Conservation (phyloP, 64 coral and sea anemone genomes). For the Platygyra sinensis region DNA sequence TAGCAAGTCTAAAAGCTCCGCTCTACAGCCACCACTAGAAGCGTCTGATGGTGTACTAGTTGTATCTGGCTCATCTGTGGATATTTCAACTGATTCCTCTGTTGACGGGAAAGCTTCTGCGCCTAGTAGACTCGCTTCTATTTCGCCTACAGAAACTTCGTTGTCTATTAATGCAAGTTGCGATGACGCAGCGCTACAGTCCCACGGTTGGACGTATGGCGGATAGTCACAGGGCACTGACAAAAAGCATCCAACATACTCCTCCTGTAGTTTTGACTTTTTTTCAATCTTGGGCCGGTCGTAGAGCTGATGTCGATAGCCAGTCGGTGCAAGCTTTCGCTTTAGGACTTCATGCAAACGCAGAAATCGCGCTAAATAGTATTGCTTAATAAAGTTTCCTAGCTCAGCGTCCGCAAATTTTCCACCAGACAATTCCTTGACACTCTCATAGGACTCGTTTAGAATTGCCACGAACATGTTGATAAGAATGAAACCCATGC, state of each 20-base stretch:
- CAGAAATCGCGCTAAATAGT: slow-evolving; percentile 51
- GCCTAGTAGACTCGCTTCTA: neutral
- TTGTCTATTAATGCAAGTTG: slow-evolving; percentile 16
- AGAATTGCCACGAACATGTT: slow-evolving; percentile 97
- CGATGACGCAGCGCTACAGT: slow-evolving; percentile 29
- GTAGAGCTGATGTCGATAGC: slow-evolving; percentile 67
- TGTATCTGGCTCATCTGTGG: slow-evolving; percentile 5
- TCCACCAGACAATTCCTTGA: slow-evolving; percentile 74
- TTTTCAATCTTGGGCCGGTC: slow-evolving; percentile 27
- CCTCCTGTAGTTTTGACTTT: slow-evolving; percentile 8
- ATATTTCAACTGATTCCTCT: neutral
- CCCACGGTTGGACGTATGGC: neutral
- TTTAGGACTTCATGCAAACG: slow-evolving; percentile 54
- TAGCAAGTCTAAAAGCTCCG: slow-evolving; percentile 60
- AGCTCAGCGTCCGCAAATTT: slow-evolving; percentile 80
- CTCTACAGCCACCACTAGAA: neutral
- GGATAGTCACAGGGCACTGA: slow-evolving; percentile 61
- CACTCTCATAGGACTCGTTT: slow-evolving; percentile 84
- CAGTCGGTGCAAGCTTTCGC: slow-evolving; percentile 69
- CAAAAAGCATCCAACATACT: slow-evolving; percentile 55
- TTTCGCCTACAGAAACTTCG: neutral
- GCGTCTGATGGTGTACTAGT: slow-evolving; percentile 18
- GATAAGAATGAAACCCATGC: slow-evolving; percentile 77
- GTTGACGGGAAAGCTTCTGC: neutral
- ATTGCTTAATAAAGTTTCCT: slow-evolving; percentile 73